Conservation (phyloP, 2,888 invertebrate genomes). For the Polietes domitor region DNA sequence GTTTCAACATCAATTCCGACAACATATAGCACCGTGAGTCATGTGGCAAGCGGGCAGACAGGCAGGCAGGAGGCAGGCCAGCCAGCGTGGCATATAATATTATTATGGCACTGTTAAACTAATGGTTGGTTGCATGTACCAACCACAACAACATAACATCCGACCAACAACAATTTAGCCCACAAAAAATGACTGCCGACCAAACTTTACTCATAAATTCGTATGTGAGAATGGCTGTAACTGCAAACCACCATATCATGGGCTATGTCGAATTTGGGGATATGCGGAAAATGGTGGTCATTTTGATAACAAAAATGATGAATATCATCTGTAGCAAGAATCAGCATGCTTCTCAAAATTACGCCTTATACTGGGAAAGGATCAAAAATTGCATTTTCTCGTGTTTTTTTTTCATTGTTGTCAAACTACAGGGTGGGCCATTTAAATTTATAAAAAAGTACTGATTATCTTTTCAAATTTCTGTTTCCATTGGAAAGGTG, state of each 20-base stretch:
- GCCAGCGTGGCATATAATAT: slow-evolving; percentile 5
- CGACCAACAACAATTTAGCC: slow-evolving; percentile 54
- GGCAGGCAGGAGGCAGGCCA: neutral
- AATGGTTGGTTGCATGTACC: slow-evolving; percentile 53
- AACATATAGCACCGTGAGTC: neutral
- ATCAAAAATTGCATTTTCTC: too few species aligned
- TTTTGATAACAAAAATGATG: too few species aligned
- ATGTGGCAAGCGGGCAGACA: neutral
- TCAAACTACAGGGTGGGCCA: too few species aligned
- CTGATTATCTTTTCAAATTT: too few species aligned
- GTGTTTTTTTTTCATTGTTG: too few species aligned
- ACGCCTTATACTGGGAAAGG: too few species aligned
- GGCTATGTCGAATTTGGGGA: too few species aligned
- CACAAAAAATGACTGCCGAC: slow-evolving; percentile 48
- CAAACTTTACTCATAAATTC: slow-evolving; percentile 55
- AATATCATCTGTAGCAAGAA: too few species aligned
- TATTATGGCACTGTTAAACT: slow-evolving; percentile 41
- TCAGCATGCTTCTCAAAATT: too few species aligned
- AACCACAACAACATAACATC: slow-evolving; percentile 29
- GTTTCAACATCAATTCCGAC: neutral
- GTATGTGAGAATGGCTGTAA: slow-evolving; percentile 9
- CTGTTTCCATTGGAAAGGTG: too few species aligned
- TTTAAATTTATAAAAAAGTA: too few species aligned
- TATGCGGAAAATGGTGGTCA: too few species aligned
- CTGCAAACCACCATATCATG: neutral